Percentiles rank a stretch among this genome's conserved stretches.
These are phyloP conservation scores for Sardina pilchardus DNA, from an alignment of 2,113 vertebrate genomes.

Conservation along the genomic window DNA sequence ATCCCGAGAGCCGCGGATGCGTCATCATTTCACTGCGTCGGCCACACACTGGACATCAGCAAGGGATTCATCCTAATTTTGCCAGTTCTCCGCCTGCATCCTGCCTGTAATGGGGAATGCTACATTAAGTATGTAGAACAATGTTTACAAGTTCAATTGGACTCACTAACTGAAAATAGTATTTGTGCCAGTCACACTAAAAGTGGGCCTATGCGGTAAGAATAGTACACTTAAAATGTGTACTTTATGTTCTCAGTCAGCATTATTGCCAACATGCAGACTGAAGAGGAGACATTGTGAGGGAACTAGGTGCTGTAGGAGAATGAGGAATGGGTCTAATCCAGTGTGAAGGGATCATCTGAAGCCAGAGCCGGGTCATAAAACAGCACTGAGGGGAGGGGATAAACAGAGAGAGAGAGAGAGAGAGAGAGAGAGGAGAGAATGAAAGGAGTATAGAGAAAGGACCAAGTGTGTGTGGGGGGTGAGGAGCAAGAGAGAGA, in stretches of 20 bases:
- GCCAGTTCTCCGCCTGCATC: too few species aligned
- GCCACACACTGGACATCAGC: not conserved
- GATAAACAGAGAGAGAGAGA: constrained; percentile 38
- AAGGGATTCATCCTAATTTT: not conserved
- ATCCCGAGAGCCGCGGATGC: not conserved
- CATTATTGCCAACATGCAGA: not conserved
- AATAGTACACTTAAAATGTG: too few species aligned
- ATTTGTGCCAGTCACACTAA: not conserved
- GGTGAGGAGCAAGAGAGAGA: not conserved
- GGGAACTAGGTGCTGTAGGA: not conserved
- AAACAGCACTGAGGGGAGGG: not conserved
- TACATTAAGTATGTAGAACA: too few species aligned
- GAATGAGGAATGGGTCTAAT: not conserved
- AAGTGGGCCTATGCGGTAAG: too few species aligned
- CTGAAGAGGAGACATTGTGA: not conserved
- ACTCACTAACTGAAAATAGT: not conserved
- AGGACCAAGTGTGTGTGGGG: not conserved
- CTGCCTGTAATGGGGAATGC: not conserved
- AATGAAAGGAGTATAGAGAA: not conserved
- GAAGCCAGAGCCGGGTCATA: not conserved
- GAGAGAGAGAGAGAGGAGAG: not conserved
- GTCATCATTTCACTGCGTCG: not conserved
- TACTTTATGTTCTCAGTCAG: too few species aligned
- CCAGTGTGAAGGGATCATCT: not conserved
- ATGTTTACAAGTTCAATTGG: too few species aligned